Evolutionary conservation across 1,140 invertebrate genomes (phyloP), one percentile per base, ranked within the genome.

Genomic region (Drosophila santomea): DNA sequence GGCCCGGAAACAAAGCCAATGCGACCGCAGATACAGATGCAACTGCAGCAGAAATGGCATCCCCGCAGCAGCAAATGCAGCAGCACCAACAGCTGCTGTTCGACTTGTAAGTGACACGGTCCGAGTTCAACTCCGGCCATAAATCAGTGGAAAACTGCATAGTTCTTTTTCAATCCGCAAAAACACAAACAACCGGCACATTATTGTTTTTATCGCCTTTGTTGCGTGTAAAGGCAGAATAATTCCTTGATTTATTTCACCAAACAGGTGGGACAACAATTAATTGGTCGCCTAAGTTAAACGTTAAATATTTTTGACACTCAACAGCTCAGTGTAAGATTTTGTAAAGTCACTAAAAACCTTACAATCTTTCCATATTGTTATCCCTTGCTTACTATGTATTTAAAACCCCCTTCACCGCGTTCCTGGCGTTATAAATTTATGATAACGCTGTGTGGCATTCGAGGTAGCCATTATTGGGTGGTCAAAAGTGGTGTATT

Each of bases 101-200:
- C 58, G 61, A 57, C 61, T 66, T 64, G 78, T 48, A 76, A 80
- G 38, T 81, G 78, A 81, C 72, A 72, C 44, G 66, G 50, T 52
- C 64, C 51, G 51, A 41, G 44, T 44, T 60, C 48, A 38, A 39
- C 41, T 45, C 35, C 20, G 52, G 36, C 78, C 47, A 81, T 81
- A 81, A 81, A 77, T 81, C 79, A 78, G 44, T 50, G 63, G 28
- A 39, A 60, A 72, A 39, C 60, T 54, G 57, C 44, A 32, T 14
- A 23, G 41, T 50, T 73, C 45, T 67, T 76, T 84, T 60, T 60
- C 32, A 8, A 32, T 77, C 20, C 32, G 20, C 38, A 14, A 45
- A 72, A 72, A 48, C 66, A 58, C 36, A 58, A 58, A 45, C 47
- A 67, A 67, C 51, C 39, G 63, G 43, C 35, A 14, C 47, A 28